These are phyloP conservation scores for Cataglyphis hispanica DNA, from an alignment of 1,140 invertebrate genomes.

Conservation along the genomic window DNA sequence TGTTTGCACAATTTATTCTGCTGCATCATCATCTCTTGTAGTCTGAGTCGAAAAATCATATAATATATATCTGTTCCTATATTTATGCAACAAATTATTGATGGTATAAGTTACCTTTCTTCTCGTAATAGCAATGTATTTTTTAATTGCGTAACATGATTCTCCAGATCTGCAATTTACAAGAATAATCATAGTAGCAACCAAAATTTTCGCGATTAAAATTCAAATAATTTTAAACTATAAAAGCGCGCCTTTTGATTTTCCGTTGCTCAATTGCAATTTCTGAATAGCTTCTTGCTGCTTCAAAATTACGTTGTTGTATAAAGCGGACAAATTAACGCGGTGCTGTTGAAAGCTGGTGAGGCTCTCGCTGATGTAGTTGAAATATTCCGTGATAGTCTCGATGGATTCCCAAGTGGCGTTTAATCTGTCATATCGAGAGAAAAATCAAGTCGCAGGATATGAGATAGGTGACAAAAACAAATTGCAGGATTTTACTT, in stretches of 20 bases:
- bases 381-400: constrained; percentile 62
- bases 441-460: neutral
- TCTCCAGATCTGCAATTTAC: constrained; percentile 44
- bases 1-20: constrained; percentile 51
- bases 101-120: constrained; percentile 45
- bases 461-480: neutral
- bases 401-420: constrained; percentile 63
- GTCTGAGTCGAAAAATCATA: constrained; percentile 47
- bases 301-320: constrained; percentile 39
- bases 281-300: constrained; percentile 44
- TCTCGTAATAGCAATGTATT: constrained; percentile 48
- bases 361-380: constrained; percentile 65
- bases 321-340: constrained; percentile 53
- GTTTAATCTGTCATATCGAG: constrained; percentile 47
- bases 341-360: constrained; percentile 60
- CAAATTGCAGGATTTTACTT: constrained; percentile 32
- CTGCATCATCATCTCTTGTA: constrained; percentile 40
- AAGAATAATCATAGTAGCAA: neutral
- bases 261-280: constrained; percentile 15
- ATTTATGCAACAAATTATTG: neutral
- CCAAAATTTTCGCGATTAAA: neutral
- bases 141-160: constrained; percentile 12
- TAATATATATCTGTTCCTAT: neutral
- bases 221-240: neutral
- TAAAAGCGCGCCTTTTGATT: constrained; percentile 23